Evolutionary conservation across 2,113 vertebrate species (phyloP), one percentile per base, ranked within the genome.

Genomic region (Symphodus melops): DNA sequence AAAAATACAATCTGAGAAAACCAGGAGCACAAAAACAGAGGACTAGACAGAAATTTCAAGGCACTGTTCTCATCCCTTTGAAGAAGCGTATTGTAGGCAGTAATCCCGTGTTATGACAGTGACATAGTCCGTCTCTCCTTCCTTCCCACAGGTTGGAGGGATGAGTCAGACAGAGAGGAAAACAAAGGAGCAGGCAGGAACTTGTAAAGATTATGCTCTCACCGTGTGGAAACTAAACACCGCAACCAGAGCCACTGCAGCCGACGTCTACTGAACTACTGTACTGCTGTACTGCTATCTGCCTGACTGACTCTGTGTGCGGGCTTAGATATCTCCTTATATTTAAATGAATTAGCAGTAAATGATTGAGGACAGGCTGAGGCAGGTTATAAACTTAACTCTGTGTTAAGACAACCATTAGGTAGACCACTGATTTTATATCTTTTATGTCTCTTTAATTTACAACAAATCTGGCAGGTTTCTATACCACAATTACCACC

Each of bases 131-230:
- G 41, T 72, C 59, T 51, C 77, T 79, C 69, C 61, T 75, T 86
- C 81, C 87, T 89, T 90, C 90, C 88, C 88, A 91, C 88, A 91
- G 88, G 83, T 89, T 82, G 90, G 81, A 88, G 86, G 90, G 88
- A 85, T 89, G 88, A 88, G 82, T 88, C 88, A 90, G 82, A 83
- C 75, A 4, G 67, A 0, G 44, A 74, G 67, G 81, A 79, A 86
- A 89, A 90, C 88, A 87, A 87, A 89, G 85, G 53, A 78, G 85
- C 88, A 89, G 77, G 88, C 85, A 89, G 85, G 79, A 86, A 91
- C 90, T 81, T 91, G 90, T 74, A 72, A 60, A 77, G 86, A 86
- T 90, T 85, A 88, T 66, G 58, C 81, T 80, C 81, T 87, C 85
- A 90, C 82, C 81, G 67, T 75, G 76, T 70, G 75, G 90, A 86